A percentile compares a stretch with the other conserved stretches of the same genome.
Evolutionary conservation across 2,113 vertebrate species (phyloP).

Genomic region (Jaculus jaculus): DNA sequence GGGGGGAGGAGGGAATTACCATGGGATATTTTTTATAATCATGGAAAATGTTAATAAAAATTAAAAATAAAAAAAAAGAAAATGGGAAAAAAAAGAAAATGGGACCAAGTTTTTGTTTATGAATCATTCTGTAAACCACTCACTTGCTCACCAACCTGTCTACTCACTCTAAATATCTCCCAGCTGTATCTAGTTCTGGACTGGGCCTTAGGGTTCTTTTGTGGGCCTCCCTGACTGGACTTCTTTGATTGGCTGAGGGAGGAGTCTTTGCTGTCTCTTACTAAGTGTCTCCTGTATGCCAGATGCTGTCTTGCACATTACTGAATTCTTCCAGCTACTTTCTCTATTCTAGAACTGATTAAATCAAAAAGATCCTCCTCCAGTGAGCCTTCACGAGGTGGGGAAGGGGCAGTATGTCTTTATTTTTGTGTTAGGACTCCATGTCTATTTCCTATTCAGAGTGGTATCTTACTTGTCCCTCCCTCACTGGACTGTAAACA

Average conservation of each 20-base stretch:
- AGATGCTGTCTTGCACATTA: neutral
- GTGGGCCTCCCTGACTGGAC: neutral
- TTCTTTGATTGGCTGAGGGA: neutral
- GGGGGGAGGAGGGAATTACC: too few relatives aligned
- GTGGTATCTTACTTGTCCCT: neutral
- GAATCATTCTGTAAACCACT: neutral
- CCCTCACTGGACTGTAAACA: neutral
- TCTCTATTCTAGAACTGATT: neutral
- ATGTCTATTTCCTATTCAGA: neutral
- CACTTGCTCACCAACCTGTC: neutral
- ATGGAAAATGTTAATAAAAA: too few relatives aligned
- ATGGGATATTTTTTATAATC: too few relatives aligned
- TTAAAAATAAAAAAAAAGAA: too few relatives aligned
- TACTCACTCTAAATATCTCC: fast-evolving
- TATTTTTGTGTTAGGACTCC: neutral
- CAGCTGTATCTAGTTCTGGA: neutral
- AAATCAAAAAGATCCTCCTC: neutral
- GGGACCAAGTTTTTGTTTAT: neutral
- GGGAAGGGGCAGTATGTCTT: neutral
- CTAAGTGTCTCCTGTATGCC: neutral
- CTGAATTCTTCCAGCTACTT: neutral
- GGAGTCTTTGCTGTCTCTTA: neutral
- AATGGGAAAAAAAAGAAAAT: neutral
- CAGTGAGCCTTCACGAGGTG: neutral
- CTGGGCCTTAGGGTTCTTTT: neutral